These are phyloP conservation scores for Oreochromis niloticus DNA, from an alignment of 2,113 vertebrate genomes.

Conservation along the genomic window DNA sequence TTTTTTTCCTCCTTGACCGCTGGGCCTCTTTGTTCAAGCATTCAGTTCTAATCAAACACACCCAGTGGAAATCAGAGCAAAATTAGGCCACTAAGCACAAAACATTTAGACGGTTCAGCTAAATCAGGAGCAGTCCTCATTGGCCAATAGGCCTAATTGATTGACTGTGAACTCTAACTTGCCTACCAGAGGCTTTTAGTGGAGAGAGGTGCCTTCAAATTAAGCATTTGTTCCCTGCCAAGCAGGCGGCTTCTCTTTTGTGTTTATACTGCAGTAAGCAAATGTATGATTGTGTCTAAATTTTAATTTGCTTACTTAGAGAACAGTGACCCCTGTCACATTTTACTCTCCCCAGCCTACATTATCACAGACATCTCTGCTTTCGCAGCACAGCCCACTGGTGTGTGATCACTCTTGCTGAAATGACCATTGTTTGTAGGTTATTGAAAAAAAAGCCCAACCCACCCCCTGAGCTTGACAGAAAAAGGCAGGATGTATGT, in stretches of 20 bases:
- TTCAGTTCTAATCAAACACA: neutral
- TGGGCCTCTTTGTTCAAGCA: neutral
- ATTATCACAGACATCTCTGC: conserved; percentile 21
- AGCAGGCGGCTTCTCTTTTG: neutral
- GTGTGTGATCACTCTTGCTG: conserved; percentile 43
- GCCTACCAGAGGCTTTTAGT: neutral
- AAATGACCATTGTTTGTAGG: conserved; percentile 53
- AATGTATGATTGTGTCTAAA: conserved; percentile 20
- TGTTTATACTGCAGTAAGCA: neutral
- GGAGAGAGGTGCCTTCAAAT: conserved; percentile 12
- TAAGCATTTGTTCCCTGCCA: conserved; percentile 10
- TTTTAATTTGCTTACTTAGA: conserved; percentile 44
- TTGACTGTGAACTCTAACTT: neutral
- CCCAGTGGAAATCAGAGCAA: neutral
- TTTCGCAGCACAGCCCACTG: conserved; percentile 59
- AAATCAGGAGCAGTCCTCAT: neutral
- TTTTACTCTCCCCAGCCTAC: conserved; percentile 22
- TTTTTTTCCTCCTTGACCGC: neutral
- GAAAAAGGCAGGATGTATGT: conserved; percentile 11
- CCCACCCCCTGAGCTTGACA: conserved; percentile 44
- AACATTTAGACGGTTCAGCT: neutral
- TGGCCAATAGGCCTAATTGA: neutral
- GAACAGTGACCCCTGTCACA: conserved; percentile 57
- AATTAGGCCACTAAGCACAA: neutral
- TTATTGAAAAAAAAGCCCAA: neutral